These are phyloP conservation scores for Ctenoplectra terminalis DNA, from an alignment of 1,140 invertebrate species.

Conservation along the genomic window DNA sequence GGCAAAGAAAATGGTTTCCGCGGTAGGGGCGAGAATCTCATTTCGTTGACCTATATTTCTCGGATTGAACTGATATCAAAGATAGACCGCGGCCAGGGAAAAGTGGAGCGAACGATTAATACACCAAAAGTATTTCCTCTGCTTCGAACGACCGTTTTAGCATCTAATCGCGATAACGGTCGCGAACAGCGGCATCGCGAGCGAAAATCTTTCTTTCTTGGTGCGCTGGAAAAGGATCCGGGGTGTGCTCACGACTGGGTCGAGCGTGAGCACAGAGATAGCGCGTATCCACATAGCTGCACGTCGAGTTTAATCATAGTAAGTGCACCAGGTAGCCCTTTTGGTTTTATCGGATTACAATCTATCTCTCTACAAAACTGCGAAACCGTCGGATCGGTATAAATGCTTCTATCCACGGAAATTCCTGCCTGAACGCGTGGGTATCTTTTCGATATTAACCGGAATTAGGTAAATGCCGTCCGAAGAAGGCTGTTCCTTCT, in stretches of 20 bases:
- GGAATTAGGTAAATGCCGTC: slow-evolving; percentile 16
- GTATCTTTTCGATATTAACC: slow-evolving; percentile 4
- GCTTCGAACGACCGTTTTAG: slow-evolving; percentile 27
- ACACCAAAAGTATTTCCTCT: slow-evolving; percentile 11
- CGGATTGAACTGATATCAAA: slow-evolving; percentile 18
- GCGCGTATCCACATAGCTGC: slow-evolving; percentile 30
- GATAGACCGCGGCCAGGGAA: neutral
- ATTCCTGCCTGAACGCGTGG: neutral
- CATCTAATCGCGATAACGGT: slow-evolving; percentile 39
- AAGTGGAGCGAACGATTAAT: slow-evolving; percentile 38
- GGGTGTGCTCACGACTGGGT: neutral
- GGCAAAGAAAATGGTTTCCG: neutral
- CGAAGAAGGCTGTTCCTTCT: neutral
- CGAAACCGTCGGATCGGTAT: slow-evolving; percentile 24
- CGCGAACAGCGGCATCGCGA: neutral
- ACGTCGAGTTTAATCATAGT: slow-evolving; percentile 69
- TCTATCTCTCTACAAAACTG: slow-evolving; percentile 45
- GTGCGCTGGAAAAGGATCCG: neutral
- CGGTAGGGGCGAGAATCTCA: neutral
- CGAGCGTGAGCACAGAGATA: slow-evolving; percentile 19
- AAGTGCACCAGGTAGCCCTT: slow-evolving; percentile 60
- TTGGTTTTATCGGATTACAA: slow-evolving; percentile 66
- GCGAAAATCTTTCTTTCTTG: neutral
- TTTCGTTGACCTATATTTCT: slow-evolving; percentile 21
- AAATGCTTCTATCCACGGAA: slow-evolving; percentile 5